phyloP scores from a whole-genome alignment of 2,797 vertebrate species.

The Sylvia borin region DNA sequence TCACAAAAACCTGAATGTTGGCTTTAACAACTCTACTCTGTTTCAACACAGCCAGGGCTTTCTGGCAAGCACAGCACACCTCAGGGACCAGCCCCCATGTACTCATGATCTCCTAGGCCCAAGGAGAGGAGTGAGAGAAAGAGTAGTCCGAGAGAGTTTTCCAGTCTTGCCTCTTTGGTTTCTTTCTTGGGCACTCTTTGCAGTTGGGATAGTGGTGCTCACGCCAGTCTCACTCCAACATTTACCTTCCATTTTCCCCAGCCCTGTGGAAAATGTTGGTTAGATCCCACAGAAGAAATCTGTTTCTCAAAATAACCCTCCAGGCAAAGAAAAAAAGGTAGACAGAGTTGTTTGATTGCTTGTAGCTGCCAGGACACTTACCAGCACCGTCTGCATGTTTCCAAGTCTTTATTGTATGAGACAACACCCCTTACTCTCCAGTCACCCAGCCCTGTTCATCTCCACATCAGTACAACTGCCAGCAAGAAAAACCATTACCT shows the following conservation, averaged over 20 bases:
- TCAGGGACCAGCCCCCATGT: fast-evolving
- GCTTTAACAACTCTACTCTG: background rate
- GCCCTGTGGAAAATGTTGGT: background rate
- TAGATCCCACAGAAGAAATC: background rate
- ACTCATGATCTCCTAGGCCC: background rate
- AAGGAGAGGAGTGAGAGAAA: background rate
- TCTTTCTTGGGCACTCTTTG: background rate
- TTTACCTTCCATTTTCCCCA: background rate
- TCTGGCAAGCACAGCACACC: background rate
- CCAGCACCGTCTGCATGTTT: background rate
- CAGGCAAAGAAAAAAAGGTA: background rate
- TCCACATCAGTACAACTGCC: background rate
- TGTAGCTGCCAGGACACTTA: background rate
- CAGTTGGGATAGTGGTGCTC: background rate
- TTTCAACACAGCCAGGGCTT: background rate
- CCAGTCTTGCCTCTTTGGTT: background rate
- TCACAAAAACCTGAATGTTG: background rate
- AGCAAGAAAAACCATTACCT: background rate
- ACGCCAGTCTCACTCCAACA: background rate
- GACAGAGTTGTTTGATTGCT: background rate
- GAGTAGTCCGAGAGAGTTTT: background rate
- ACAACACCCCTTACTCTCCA: background rate
- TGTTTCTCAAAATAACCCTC: background rate
- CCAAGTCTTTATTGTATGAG: background rate
- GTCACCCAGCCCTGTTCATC: background rate